phyloP scores from a whole-genome alignment of 1,140 invertebrate species.

The Micrasema longulum region DNA sequence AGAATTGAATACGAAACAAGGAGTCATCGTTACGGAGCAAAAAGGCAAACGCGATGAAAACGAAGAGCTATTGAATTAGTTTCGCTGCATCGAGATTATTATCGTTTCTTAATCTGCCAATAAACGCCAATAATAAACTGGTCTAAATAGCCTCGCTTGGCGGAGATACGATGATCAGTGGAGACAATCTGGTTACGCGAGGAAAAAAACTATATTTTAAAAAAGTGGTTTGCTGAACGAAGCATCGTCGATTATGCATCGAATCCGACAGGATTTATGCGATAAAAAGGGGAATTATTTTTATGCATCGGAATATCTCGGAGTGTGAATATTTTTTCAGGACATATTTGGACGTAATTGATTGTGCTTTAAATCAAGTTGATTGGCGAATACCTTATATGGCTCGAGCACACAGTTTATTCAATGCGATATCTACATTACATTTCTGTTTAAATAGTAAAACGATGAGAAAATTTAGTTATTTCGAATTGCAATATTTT shows the following conservation, averaged over 20 bases:
- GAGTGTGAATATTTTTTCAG: background rate
- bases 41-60: background rate
- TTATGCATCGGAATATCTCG: slow-evolving; percentile 5
- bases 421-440: too few species aligned
- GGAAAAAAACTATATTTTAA: too few species aligned
- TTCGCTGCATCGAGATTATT: slow-evolving; percentile 13
- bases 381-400: too few species aligned
- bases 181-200: slow-evolving; percentile 17
- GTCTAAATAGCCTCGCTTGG: background rate
- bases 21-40: background rate
- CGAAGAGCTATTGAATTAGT: background rate
- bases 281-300: background rate
- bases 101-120: slow-evolving; percentile 23
- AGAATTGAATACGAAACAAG: background rate
- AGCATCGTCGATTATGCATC: slow-evolving; percentile 3
- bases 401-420: too few species aligned
- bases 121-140: slow-evolving; percentile 15
- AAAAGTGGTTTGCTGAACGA: background rate
- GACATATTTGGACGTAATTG: background rate
- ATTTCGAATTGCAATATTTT: too few species aligned
- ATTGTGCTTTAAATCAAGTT: background rate
- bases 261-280: slow-evolving; percentile 7
- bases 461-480: too few species aligned
- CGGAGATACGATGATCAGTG: slow-evolving; percentile 5
- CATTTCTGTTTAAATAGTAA: too few species aligned